Base-by-base conservation (phyloP, 2,113 vertebrate species). In the Chlorocebus sabaeus region DNA sequence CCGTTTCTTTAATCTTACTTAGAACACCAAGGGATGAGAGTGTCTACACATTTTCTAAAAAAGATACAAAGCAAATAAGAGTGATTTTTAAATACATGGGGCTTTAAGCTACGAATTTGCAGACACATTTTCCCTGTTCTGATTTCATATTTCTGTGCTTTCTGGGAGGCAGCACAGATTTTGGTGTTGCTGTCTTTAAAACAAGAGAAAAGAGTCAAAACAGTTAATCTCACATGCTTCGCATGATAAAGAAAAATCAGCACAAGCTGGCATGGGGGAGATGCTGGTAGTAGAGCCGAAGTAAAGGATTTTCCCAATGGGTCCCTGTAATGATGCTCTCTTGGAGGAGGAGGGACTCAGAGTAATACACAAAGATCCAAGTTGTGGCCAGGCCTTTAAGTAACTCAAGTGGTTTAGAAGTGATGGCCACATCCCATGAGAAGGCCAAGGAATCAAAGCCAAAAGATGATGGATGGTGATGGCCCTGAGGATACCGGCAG, bases 171-270 rank as follows among this genome's bases (percentile, higher is more conserved):
- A 90, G 90, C 23, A 76, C 48, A 85, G 55, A 84, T 80, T 43
- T 76, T 61, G 13, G 76, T 81, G 57, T 75, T 91, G 11, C 59
- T 91, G 68, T 91, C 85, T 92, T 73, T 93, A 50, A 73, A 73
- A 85, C 27, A 67, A 96, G 85, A 94, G 89, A 93, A 95, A 43
- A 80, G 73, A 88, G 48, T 89, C 78, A 76, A 45, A 93, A 76
- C 8, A 90, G 76, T 84, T 88, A 8, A 73, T 6, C 57, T 94
- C 81, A 94, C 27, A 14, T 59, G 64, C 23, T 95, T 81, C 86
- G n/a, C 1, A 1, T 40, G 73, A 14, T 43, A 81, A 50, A 30
- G 25, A 86, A 80, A 93, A 64, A 22, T 40, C 64, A 48, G 16
- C 64, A 27, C 18, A 57, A 40, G 23, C 48, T 72, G 43, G 40